A percentile compares a stretch with the other conserved stretches of the same genome.
phyloP scores from a whole-genome alignment of 2,888 invertebrate species.

The Spilosoma lubricipeda region DNA sequence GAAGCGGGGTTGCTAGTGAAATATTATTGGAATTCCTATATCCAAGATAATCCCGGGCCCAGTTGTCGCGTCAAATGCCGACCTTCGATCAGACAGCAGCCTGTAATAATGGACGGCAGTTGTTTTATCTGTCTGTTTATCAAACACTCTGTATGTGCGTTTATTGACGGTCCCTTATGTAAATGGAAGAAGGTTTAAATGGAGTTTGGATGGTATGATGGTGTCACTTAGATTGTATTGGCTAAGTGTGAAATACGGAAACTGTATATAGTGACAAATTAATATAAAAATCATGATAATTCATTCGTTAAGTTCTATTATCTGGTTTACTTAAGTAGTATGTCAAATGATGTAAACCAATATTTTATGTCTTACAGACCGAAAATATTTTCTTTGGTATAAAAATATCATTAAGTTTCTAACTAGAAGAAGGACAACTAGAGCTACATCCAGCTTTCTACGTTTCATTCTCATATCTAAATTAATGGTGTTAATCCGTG shows the following conservation, averaged over 20 bases:
- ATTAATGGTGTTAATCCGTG: not conserved
- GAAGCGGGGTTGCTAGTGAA: constrained; percentile 62
- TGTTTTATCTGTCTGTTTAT: constrained; percentile 55
- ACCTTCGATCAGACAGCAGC: constrained; percentile 52
- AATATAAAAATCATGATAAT: not conserved
- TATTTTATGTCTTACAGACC: not conserved
- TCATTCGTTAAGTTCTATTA: not conserved
- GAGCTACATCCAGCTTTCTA: no score
- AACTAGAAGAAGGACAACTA: no score
- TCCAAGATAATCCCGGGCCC: constrained; percentile 69
- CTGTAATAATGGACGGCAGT: constrained; percentile 46
- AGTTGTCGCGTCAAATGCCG: constrained; percentile 63
- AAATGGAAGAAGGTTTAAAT: constrained; percentile 1
- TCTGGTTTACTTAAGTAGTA: not conserved
- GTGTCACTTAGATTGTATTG: not conserved
- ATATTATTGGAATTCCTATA: constrained; percentile 81
- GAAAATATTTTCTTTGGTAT: not conserved
- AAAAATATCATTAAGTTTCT: not conserved
- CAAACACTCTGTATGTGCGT: constrained; percentile 23
- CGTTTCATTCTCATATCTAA: no score
- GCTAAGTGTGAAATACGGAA: not conserved
- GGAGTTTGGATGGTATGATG: not conserved
- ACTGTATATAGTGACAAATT: not conserved
- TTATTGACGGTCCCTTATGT: constrained; percentile 8
- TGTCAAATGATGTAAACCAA: not conserved